Base-by-base conservation (phyloP, 2,888 invertebrate genomes). In the Cephus nigrinus region DNA sequence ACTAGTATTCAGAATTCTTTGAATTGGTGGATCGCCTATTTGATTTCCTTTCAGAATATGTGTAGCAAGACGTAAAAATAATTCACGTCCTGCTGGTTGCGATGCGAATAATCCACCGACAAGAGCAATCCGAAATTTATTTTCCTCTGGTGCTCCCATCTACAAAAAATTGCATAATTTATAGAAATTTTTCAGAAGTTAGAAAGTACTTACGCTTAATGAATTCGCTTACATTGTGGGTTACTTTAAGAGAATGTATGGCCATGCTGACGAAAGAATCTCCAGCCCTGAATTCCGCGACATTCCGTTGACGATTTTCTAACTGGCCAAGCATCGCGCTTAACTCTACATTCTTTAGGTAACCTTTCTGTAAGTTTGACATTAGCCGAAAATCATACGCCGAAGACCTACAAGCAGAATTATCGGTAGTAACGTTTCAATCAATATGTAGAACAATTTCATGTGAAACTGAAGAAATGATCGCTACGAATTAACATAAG, bases 71-170 rank as follows among this genome's bases (percentile, higher is more conserved):
- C 98, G 95, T 0, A 98, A 88, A 0, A 96, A 92, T 79, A 98
- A 93, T 91, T 98, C 98, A 76, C 98, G 94, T 0, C 98, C 97
- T 30, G 96, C 92, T 0, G 97, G 96, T 88, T 98, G 96, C 0
- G 96, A 95, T 0, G 95, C 95, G 89, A 95, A 97, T 75, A 97
- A 91, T 76, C 97, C 97, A 80, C 98, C 98, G 36, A 97, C 92
- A n/a, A 98, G 90, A 0, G 96, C 95, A 30, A 98, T 93, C 87
- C 97, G 96, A 87, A 96, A 95, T 92, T 98, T 97, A 1, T 93
- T 93, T 89, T 97, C 97, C 86, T 96, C 96, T 0, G 96, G 95
- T 1, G 94, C 93, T 0, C 96, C 96, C 80, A 96, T 93, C 96
- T 97, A 90, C n/a, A 91, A 88, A 85, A 84, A 80, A 55, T 55